Evolutionary conservation across 1,140 invertebrate genomes (phyloP).

Genomic region (Drosophila virilis): DNA sequence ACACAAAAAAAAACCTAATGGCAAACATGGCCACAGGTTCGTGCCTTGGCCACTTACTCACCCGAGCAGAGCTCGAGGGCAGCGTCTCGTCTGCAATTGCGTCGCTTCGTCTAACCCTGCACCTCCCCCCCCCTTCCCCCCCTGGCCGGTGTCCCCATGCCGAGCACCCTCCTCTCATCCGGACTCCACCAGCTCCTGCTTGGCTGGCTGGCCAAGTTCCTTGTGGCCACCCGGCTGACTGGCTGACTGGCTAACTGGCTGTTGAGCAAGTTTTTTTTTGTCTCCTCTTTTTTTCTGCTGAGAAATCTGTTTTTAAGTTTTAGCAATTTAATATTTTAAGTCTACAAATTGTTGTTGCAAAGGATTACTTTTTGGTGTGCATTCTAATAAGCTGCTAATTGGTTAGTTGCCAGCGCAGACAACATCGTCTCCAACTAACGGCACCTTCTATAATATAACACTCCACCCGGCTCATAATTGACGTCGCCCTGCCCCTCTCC

Average conservation of each 20-base stretch:
- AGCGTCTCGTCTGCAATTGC: slow-evolving; percentile 38
- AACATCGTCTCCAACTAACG: slow-evolving; percentile 57
- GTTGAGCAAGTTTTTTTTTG: slow-evolving; percentile 35
- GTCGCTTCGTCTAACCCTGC: background rate
- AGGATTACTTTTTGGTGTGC: slow-evolving; percentile 75
- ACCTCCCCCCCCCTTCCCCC: too few relatives aligned
- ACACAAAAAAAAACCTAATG: slow-evolving; percentile 29
- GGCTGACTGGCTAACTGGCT: slow-evolving; percentile 15
- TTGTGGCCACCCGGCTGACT: slow-evolving; percentile 40
- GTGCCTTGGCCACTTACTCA: slow-evolving; percentile 43
- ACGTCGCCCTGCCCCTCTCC: background rate
- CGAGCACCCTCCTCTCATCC: background rate
- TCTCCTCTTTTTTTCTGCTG: slow-evolving; percentile 51
- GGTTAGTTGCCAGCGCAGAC: slow-evolving; percentile 75
- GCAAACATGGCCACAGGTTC: slow-evolving; percentile 66
- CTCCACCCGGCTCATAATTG: slow-evolving; percentile 8
- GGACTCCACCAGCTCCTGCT: background rate
- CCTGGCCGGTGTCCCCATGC: background rate
- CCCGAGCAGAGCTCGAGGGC: slow-evolving; percentile 16
- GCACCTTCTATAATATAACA: slow-evolving; percentile 20
- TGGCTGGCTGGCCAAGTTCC: slow-evolving; percentile 20
- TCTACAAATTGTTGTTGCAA: slow-evolving; percentile 78
- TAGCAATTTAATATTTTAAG: slow-evolving; percentile 83
- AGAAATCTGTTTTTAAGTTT: slow-evolving; percentile 82
- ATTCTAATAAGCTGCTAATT: slow-evolving; percentile 82